Evolutionary conservation across 2,888 invertebrate genomes (phyloP).

Genomic region (Ctena decussata): DNA sequence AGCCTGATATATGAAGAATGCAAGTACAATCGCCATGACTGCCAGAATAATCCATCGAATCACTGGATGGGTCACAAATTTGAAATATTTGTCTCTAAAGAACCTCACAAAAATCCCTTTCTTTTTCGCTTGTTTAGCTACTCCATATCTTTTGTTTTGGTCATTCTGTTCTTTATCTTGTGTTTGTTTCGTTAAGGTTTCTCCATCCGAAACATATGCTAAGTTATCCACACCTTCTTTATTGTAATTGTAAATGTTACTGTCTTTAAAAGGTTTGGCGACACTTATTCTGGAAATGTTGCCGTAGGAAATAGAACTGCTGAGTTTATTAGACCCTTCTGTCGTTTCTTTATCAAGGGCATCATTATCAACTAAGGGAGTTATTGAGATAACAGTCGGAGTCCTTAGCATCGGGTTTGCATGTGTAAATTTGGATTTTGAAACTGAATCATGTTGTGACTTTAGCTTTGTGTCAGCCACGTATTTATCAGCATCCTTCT

Average conservation of each 20-base stretch:
- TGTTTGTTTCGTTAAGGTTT: neutral
- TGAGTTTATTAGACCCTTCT: neutral
- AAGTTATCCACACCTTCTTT: neutral
- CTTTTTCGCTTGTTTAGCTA: slow-evolving; percentile 33
- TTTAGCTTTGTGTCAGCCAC: neutral
- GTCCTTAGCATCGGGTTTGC: neutral
- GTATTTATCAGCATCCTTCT: neutral
- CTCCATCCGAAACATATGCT: slow-evolving; percentile 9
- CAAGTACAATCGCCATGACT: slow-evolving; percentile 59
- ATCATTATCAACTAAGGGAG: neutral
- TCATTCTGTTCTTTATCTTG: neutral
- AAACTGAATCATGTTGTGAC: neutral
- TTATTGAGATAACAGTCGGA: neutral
- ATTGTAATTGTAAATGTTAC: neutral
- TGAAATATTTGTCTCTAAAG: slow-evolving; percentile 74
- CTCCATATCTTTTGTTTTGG: neutral
- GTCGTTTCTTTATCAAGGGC: neutral
- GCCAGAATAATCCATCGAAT: slow-evolving; percentile 72
- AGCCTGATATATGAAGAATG: slow-evolving; percentile 69
- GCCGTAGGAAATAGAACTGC: neutral
- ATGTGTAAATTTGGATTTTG: slow-evolving; percentile 15
- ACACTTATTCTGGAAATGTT: neutral
- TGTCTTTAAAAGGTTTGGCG: neutral
- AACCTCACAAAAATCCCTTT: slow-evolving; percentile 70
- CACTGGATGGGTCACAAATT: slow-evolving; percentile 74